These are phyloP conservation scores for Camponotus floridanus DNA, from an alignment of 1,140 invertebrate genomes.

Conservation along the genomic window DNA sequence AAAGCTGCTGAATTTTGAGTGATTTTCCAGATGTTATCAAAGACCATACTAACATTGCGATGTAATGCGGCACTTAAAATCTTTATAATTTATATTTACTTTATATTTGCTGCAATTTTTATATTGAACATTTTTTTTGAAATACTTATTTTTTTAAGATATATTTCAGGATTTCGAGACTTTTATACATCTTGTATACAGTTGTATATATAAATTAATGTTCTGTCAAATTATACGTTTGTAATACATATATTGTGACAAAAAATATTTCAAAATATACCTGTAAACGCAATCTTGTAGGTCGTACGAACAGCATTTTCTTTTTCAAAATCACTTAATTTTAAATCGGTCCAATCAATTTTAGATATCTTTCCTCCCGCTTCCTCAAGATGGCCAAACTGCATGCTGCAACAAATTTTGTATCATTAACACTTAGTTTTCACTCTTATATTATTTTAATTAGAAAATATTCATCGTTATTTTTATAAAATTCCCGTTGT, in stretches of 20 bases:
- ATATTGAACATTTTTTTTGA: no score
- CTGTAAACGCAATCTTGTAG: constrained; percentile 55
- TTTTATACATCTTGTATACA: neutral
- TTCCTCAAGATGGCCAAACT: constrained; percentile 67
- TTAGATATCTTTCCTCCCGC: constrained; percentile 20
- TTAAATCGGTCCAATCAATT: constrained; percentile 64
- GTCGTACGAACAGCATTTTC: neutral
- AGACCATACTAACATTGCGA: neutral
- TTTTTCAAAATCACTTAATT: constrained; percentile 54
- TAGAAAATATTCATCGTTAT: constrained; percentile 2
- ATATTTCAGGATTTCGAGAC: no score
- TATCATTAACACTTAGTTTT: neutral
- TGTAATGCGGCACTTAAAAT: neutral
- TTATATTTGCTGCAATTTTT: no score
- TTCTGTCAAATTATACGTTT: neutral
- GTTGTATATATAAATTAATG: neutral
- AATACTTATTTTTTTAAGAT: no score
- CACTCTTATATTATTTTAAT: neutral
- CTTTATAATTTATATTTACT: no score
- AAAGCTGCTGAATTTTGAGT: no score
- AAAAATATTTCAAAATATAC: neutral
- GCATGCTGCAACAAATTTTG: constrained; percentile 66
- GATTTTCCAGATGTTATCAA: no score
- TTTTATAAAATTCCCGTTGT: neutral
- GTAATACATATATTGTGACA: neutral